Base-by-base conservation (phyloP, 2,797 vertebrate genomes). In the Acrocephalus scirpaceus region DNA sequence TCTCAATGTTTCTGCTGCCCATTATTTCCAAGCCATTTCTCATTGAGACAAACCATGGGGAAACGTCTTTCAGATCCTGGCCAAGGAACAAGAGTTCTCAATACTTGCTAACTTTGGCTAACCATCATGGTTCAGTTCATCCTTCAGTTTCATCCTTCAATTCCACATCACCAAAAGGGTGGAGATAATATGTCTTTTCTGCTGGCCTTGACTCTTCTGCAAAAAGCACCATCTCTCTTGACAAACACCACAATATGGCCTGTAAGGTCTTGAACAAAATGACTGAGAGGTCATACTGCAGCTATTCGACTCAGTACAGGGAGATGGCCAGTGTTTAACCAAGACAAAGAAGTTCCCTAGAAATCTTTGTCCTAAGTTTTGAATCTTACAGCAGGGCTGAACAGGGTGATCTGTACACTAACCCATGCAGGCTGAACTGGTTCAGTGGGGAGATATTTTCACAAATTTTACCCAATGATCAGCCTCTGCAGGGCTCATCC, bases 111-210 rank as follows among this genome's bases (percentile, higher is more conserved):
- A 53, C 27, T 77, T 48, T 26, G 34, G 40, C 20, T 67, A 71
- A 38, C 10, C 4, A 2, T 10, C 8, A 2, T 30, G 27, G 15
- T 29, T 62, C 51, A 65, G 21, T 48, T 73, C 30, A 44, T 23
- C 7, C 14, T 69, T 81, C 38, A 22, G 34, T 57, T 73, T 69
- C 30, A 38, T 27, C 13, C 30, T 70, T 73, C 27, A 26, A 8
- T 40, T 73, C 53, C 47, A 26, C 18, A 29, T 38, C 23, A 90
- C 2, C n/a, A 50, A 47, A 88, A 71, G 13, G 7, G 9, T 4
- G 1, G 8, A 22, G 6, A 70, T 9, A 61, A 23, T 2, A 61
- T 0, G 0, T 13, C 27, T 58, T 51, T 65, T 57, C 38, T 70
- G 16, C 25, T 73, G 44, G 48, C 32, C 13, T 77, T 45, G 27